A percentile compares a stretch with the other conserved stretches of the same genome.
Evolutionary conservation across 92 coral and sea anemone genomes (phyloP).

Genomic region (Actinostola sp.): DNA sequence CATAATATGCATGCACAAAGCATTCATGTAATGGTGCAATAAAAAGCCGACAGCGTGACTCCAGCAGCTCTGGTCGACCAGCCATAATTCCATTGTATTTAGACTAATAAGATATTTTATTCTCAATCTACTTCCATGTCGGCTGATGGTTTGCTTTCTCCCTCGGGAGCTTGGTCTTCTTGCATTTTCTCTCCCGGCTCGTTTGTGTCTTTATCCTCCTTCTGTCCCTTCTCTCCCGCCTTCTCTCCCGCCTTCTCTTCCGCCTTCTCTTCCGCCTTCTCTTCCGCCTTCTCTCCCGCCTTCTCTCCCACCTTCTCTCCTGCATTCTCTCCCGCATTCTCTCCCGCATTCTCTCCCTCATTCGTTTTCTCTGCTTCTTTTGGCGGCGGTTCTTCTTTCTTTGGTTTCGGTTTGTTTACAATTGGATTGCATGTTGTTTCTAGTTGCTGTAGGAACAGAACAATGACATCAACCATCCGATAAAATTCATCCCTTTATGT

Average conservation of each 20-base stretch:
- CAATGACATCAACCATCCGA: too few species aligned
- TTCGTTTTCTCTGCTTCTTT: conserved; percentile 81
- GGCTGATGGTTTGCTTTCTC: conserved; percentile 19
- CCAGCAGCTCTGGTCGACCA: neutral
- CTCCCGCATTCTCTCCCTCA: conserved; percentile 21
- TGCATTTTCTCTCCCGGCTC: conserved; percentile 17
- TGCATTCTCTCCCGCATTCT: conserved; percentile 15
- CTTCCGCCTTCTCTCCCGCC: conserved; percentile 13
- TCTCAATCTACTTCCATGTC: conserved; percentile 48
- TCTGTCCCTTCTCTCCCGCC: conserved; percentile 10
- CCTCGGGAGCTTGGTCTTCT: conserved; percentile 38
- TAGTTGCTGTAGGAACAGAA: conserved; percentile 57
- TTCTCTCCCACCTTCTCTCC: conserved; percentile 29
- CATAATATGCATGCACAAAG: too few species aligned
- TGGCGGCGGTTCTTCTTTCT: conserved; percentile 85
- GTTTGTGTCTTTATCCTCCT: conserved; percentile 17
- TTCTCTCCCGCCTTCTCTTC: conserved; percentile 29
- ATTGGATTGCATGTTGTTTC: conserved; percentile 86
- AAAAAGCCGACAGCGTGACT: neutral
- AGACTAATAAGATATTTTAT: neutral
- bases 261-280: conserved; percentile 20
- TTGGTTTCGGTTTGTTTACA: conserved; percentile 89
- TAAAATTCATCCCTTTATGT: too few species aligned
- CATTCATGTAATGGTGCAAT: too few species aligned
- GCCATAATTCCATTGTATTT: neutral